phyloP scores from a whole-genome alignment of 1,140 invertebrate species.

The Coelopa frigida region DNA sequence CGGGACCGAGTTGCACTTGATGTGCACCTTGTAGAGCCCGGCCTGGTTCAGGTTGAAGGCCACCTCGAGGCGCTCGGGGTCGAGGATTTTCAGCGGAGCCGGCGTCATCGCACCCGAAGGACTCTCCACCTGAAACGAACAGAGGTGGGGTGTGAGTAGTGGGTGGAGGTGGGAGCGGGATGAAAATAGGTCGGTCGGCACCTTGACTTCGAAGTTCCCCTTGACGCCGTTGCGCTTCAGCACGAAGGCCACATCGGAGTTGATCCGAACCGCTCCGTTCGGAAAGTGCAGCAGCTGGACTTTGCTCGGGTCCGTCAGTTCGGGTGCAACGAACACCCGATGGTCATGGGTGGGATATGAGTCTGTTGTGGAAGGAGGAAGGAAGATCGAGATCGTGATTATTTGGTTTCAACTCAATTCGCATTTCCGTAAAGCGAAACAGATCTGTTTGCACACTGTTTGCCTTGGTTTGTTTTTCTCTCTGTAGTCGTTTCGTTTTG shows the following conservation, averaged over 20 bases:
- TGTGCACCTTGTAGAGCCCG: constrained; percentile 80
- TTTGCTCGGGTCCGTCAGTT: constrained; percentile 33
- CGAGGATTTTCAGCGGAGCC: constrained; percentile 51
- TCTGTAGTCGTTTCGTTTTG: too few relatives aligned
- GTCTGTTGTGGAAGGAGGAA: too few relatives aligned
- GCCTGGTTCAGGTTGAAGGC: constrained; percentile 80
- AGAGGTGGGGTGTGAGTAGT: not conserved
- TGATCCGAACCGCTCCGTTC: constrained; percentile 31
- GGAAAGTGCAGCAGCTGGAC: constrained; percentile 39
- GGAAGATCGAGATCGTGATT: too few relatives aligned
- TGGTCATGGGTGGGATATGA: constrained; percentile 31
- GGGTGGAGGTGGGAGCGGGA: not conserved
- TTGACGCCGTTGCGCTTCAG: constrained; percentile 38
- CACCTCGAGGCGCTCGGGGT: constrained; percentile 71
- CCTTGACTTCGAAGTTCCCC: constrained; percentile 37
- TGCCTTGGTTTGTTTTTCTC: too few relatives aligned
- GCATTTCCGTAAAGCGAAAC: constrained; percentile 23
- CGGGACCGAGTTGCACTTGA: constrained; percentile 81
- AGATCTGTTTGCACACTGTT: too few relatives aligned
- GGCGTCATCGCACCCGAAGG: constrained; percentile 24
- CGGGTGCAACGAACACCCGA: constrained; percentile 33
- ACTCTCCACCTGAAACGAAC: constrained; percentile 22
- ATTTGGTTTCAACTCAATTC: too few relatives aligned
- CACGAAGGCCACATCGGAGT: constrained; percentile 25
- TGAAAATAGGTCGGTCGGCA: not conserved